These are phyloP conservation scores for Microtus oregoni DNA, from an alignment of 2,113 vertebrate species.

Conservation along the genomic window DNA sequence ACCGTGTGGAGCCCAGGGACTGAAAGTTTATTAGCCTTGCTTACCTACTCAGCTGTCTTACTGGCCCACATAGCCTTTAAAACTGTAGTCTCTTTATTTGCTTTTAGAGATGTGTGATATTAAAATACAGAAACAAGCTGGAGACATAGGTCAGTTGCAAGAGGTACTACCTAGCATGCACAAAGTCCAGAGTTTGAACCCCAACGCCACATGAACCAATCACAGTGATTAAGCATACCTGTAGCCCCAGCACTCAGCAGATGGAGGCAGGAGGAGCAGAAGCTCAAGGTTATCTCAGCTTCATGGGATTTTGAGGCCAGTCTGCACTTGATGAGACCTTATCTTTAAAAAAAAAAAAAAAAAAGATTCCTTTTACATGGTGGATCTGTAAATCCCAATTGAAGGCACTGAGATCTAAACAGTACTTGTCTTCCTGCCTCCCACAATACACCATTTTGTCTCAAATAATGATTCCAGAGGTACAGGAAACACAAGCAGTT, in stretches of 20 bases:
- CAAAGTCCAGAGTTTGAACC: not conserved
- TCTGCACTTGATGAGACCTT: not conserved
- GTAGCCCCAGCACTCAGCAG: not conserved
- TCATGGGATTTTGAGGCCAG: not conserved
- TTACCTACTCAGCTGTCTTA: not conserved
- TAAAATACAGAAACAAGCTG: not conserved
- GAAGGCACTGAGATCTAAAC: not conserved
- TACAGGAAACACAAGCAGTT: not conserved
- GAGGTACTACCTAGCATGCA: not conserved
- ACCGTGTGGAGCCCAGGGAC: not conserved
- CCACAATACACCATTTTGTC: not conserved
- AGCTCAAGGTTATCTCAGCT: not conserved
- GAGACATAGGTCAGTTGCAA: not conserved
- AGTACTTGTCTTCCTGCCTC: not conserved
- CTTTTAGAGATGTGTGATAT: not conserved
- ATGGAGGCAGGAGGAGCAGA: not conserved
- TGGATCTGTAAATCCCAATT: not conserved
- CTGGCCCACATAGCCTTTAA: not conserved
- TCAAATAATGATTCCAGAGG: constrained; percentile 2
- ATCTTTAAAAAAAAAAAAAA: not conserved
- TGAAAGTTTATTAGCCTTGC: not conserved
- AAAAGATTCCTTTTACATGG: not conserved
- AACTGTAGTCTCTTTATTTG: not conserved
- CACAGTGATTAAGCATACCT: not conserved
- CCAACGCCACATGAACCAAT: not conserved